Base-by-base conservation (phyloP, 1,140 invertebrate species). In the Pteromalus puparum region DNA sequence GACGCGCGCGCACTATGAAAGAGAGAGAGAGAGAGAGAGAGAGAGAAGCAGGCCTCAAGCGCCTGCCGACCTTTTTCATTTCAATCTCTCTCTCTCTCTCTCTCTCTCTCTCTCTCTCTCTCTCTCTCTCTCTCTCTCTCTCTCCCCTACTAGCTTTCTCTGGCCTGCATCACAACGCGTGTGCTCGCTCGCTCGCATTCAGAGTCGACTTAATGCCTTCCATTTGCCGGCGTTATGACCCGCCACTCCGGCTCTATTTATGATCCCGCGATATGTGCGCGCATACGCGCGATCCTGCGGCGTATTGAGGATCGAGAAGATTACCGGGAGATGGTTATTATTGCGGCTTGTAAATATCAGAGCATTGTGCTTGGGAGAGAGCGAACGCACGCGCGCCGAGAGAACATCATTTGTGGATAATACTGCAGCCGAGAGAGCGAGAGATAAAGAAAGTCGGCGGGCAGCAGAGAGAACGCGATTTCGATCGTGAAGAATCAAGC, bases 41-140 rank as follows among this genome's bases (percentile, higher is more conserved):
- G 68, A 13, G 21, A 9, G 15, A 53, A 24, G 30, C 24, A 28
- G 7, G 38, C 38, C 9, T 42, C 38, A 7, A 42, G 38, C 13
- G 65, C 26, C n/a, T 28, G 18, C 28, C 24, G 30, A 26, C 34
- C 68, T 48, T 72, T 48, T 81, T 38, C 80, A 81, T 48, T 38
- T 26, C 38, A 67, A n/a, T 68, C 42, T 68, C 61, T 78, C 15
- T 26, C 30, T 46, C 28, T 82, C 72, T 28, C 73, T 42, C 21
- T 42, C 74, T 68, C 68, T 34, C 28, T 61, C 18, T 65, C 46
- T 82, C 48, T 30, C 18, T 74, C 61, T 15, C 34, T 42, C 30
- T 42, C 28, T 82, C 72, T 26, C 72, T 67, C 21, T 65, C 74
- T 67, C 68, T 53, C 26, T 73, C 15, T 65, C 46, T 82, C 48